phyloP scores from a whole-genome alignment of 2,113 vertebrate species.

The Oreochromis aureus region DNA sequence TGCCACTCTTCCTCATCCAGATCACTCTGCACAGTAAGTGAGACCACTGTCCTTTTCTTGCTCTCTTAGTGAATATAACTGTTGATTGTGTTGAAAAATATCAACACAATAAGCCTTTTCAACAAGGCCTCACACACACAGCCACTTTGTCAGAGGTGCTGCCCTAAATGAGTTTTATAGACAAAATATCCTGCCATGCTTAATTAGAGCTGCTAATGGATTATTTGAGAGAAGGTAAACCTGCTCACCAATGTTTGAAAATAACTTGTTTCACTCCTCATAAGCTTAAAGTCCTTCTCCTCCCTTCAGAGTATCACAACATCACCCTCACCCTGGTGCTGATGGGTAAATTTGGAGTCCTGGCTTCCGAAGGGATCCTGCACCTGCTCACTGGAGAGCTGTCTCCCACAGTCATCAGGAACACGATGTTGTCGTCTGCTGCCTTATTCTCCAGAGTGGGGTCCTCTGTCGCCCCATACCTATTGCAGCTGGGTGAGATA shows the following conservation, averaged over 20 bases:
- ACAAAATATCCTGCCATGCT: neutral
- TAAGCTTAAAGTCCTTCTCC: neutral
- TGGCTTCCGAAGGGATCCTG: neutral
- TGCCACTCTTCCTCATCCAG: conserved; percentile 25
- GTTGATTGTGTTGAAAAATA: neutral
- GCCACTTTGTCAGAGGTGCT: neutral
- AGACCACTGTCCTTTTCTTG: neutral
- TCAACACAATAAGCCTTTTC: neutral
- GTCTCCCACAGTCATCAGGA: conserved; percentile 53
- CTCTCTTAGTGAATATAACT: neutral
- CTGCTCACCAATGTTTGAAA: neutral
- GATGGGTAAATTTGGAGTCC: conserved; percentile 41
- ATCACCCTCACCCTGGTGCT: conserved; percentile 33
- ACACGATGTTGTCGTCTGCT: conserved; percentile 30
- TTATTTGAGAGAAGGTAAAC: neutral
- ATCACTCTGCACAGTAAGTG: conserved; percentile 26
- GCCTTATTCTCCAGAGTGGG: conserved; percentile 41
- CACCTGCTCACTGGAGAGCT: conserved; percentile 32
- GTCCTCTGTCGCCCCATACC: conserved; percentile 19
- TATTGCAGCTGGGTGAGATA: conserved; percentile 42
- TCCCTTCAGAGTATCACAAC: conserved; percentile 9
- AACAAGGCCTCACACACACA: neutral
- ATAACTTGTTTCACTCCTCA: neutral
- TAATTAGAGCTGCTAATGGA: neutral
- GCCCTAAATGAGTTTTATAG: neutral